A percentile compares a stretch with the other conserved stretches of the same genome.
Conservation (phyloP, 2,797 vertebrate species). For the Danio tinwini region DNA sequence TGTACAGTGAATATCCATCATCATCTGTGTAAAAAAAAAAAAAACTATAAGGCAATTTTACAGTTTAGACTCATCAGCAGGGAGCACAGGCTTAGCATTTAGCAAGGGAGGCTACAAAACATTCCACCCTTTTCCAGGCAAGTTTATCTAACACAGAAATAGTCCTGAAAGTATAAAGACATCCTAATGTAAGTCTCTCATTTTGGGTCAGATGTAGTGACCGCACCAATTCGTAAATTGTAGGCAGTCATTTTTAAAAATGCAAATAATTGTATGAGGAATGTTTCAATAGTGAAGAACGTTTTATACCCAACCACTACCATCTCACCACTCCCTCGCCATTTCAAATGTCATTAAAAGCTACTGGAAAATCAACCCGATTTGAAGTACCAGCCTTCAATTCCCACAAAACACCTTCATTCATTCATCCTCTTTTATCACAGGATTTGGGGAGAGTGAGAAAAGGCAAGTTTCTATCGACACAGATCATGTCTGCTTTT, state of each 20-base stretch:
- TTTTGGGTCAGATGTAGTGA: conserved; percentile 61
- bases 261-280: conserved; percentile 38
- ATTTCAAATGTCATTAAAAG: conserved; percentile 54
- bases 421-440: conserved; percentile 24
- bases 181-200: conserved; percentile 39
- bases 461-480: conserved; percentile 65
- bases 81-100: conserved; percentile 48
- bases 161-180: conserved; percentile 45
- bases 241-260: conserved; percentile 2
- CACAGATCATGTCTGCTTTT: conserved; percentile 67
- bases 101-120: conserved; percentile 52
- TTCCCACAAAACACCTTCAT: conserved; percentile 47
- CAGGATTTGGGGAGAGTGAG: conserved; percentile 56
- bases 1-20: conserved; percentile 26
- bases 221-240: conserved; percentile 25
- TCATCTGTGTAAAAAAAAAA: conserved; percentile 14
- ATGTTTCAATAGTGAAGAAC: neutral
- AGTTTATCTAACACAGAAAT: conserved; percentile 26
- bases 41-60: conserved; percentile 62
- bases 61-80: conserved; percentile 50
- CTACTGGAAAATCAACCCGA: conserved; percentile 52
- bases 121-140: conserved; percentile 46
- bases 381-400: conserved; percentile 82
- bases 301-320: conserved; percentile 48
- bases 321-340: conserved; percentile 48